phyloP scores from a whole-genome alignment of 2,113 vertebrate genomes.

The Tympanuchus pallidicinctus region DNA sequence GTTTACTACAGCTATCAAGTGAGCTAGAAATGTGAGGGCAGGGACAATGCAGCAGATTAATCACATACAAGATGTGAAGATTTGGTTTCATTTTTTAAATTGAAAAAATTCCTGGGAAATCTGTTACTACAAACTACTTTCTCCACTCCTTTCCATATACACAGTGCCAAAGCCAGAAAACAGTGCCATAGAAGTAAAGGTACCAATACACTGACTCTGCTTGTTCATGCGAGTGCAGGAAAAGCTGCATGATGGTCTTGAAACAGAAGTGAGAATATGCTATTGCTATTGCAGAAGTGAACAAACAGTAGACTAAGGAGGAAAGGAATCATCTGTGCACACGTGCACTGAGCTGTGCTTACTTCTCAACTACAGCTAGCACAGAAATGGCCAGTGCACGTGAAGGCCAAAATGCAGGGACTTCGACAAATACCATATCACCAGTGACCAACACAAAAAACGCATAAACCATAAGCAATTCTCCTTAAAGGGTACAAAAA shows the following conservation, averaged over 20 bases:
- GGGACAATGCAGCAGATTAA: neutral
- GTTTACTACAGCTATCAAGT: neutral
- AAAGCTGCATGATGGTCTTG: neutral
- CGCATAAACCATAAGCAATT: neutral
- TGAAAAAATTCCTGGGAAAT: neutral
- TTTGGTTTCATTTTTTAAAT: neutral
- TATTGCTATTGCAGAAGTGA: neutral
- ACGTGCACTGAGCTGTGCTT: neutral
- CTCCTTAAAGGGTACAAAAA: neutral
- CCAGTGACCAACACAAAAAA: neutral
- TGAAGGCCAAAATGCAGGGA: neutral
- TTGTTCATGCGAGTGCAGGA: neutral
- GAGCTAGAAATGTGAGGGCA: neutral
- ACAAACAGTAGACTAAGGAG: neutral
- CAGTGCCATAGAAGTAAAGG: neutral
- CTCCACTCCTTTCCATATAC: neutral
- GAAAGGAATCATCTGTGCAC: neutral
- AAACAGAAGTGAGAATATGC: neutral
- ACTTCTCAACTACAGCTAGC: neutral
- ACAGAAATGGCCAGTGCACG: fast-evolving
- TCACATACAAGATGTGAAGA: neutral
- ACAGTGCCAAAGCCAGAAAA: neutral
- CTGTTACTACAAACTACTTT: neutral
- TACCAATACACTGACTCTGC: neutral
- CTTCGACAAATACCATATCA: neutral